phyloP scores from a whole-genome alignment of 1,140 invertebrate genomes.

The Bombus impatiens region DNA sequence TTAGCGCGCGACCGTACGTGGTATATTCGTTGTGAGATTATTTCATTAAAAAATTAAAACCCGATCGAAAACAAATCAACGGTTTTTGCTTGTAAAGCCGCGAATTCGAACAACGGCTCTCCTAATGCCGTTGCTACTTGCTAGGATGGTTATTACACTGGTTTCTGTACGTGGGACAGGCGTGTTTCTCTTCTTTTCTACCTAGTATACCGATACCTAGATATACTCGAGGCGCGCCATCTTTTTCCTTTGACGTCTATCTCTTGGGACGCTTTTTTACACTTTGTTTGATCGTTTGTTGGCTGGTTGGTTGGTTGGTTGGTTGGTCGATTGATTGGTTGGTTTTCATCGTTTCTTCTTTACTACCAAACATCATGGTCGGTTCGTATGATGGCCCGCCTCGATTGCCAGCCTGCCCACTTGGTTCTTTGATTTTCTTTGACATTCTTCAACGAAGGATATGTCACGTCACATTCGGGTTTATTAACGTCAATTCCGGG shows the following conservation, averaged over 20 bases:
- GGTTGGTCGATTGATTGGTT: too few species aligned
- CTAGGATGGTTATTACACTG: constrained; percentile 53
- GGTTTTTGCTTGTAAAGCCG: constrained; percentile 81
- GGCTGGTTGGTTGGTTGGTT: too few species aligned
- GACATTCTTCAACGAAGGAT: constrained; percentile 49
- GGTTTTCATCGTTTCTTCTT: too few species aligned
- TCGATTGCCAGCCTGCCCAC: constrained; percentile 38
- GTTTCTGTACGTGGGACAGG: constrained; percentile 38
- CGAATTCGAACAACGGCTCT: constrained; percentile 75
- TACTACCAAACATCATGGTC: too few species aligned
- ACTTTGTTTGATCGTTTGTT: not conserved
- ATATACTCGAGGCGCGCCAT: constrained; percentile 29
- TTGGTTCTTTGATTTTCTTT: not conserved
- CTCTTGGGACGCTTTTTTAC: not conserved
- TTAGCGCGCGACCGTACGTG: constrained; percentile 60
- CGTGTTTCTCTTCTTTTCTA: not conserved
- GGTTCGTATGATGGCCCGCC: not conserved
- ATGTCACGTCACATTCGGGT: constrained; percentile 61
- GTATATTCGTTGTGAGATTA: constrained; percentile 82
- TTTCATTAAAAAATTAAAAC: constrained; percentile 84
- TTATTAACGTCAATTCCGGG: constrained; percentile 68
- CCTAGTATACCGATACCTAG: not conserved
- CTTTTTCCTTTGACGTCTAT: not conserved
- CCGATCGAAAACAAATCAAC: constrained; percentile 81
- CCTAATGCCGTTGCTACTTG: constrained; percentile 72